Conservation (phyloP, 2,797 vertebrate genomes). For the Acipenser ruthenus region DNA sequence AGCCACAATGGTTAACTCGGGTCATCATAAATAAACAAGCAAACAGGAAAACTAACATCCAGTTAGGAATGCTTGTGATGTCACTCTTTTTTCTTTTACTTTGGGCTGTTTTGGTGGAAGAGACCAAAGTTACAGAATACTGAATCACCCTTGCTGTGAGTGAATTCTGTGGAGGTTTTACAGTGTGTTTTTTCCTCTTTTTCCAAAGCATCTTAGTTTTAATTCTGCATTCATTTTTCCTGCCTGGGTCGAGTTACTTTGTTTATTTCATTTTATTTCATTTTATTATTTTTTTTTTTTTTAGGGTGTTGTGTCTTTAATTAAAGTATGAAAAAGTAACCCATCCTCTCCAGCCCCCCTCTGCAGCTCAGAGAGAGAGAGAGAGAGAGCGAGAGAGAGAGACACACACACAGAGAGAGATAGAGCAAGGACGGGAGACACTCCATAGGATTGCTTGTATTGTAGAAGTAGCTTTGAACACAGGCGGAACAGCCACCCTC, state of each 20-base stretch:
- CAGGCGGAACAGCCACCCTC: not conserved
- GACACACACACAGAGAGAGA: too few relatives aligned
- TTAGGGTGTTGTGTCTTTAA: not conserved
- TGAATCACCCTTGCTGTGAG: not conserved
- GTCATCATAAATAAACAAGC: too few relatives aligned
- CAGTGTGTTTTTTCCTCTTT: conserved; percentile 5
- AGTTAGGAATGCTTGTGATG: too few relatives aligned
- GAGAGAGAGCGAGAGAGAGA: not conserved
- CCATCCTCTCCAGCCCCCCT: not conserved
- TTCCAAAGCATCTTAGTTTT: not conserved
- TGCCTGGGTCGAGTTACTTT: conserved; percentile 3
- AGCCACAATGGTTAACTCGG: too few relatives aligned
- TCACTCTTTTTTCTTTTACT: too few relatives aligned
- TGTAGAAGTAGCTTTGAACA: not conserved
- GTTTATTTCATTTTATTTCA: not conserved
- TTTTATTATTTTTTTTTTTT: not conserved
- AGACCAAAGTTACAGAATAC: not conserved
- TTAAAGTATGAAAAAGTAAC: not conserved
- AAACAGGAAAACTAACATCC: too few relatives aligned
- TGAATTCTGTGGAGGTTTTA: not conserved
- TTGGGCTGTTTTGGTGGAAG: too few relatives aligned
- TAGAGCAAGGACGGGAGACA: too few relatives aligned
- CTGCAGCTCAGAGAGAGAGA: not conserved
- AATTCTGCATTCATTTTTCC: conserved; percentile 12
- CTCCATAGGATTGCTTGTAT: not conserved